Conservation (phyloP, 1,140 invertebrate species). For the Planococcus citri region DNA sequence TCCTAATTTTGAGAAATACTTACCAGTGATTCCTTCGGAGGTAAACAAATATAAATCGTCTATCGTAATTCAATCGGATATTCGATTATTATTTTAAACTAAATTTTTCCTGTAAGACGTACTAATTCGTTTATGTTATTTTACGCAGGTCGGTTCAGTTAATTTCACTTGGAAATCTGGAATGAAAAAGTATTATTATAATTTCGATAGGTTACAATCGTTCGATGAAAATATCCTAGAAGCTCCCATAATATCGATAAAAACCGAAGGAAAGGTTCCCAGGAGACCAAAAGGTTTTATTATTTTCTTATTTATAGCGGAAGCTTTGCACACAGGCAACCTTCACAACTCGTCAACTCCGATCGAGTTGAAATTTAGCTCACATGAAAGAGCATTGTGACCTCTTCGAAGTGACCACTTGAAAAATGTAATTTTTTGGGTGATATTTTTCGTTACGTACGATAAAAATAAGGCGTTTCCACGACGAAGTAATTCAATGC, state of each 20-base stretch:
- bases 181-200: conserved; percentile 70
- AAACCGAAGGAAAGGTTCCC: conserved; percentile 67
- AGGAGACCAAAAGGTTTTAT: conserved; percentile 61
- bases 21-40: conserved; percentile 80
- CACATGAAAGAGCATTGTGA: no score
- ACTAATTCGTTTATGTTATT: conserved; percentile 24
- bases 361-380: no score
- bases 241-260: conserved; percentile 74
- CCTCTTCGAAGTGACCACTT: no score
- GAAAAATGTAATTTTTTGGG: no score
- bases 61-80: not conserved
- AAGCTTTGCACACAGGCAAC: not conserved
- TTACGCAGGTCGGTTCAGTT: conserved; percentile 51
- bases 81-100: not conserved
- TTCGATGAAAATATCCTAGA: conserved; percentile 69
- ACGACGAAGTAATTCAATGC: no score
- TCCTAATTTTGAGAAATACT: conserved; percentile 74
- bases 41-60: no score
- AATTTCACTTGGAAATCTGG: conserved; percentile 88
- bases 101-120: not conserved
- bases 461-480: no score
- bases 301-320: not conserved
- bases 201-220: conserved; percentile 72
- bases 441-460: no score
- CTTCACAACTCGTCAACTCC: no score